Base-by-base conservation (phyloP, 2,888 invertebrate species). In the Meteorus colon region DNA sequence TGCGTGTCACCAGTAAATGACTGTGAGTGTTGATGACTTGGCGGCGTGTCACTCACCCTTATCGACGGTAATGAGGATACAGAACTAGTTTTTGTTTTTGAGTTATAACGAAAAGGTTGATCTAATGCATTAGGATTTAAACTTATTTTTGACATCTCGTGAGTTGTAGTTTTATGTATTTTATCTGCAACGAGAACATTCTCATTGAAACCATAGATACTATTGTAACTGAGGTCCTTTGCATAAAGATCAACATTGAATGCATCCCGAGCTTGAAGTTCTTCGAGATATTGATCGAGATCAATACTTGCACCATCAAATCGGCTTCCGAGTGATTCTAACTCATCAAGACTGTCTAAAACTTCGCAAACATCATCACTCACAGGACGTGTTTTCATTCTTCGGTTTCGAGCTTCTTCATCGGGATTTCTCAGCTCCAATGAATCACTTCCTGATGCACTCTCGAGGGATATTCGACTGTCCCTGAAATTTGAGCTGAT, bases 341-440 rank as follows among this genome's bases (percentile, higher is more conserved):
- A 90, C 86, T 95, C 94, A 85, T 94, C 94, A 60, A 93, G 90
- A 67, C 94, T 94, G 74, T 90, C 89, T 0, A 90, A 79, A 10
- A 90, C 88, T 5, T 88, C 86, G 74, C 88, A 88, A 19, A 89
- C 86, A 82, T 95, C 94, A 85, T 95, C 94, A 27, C 95, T 95
- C 4, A 96, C 91, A 0, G 95, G 95, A 80, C 95, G 90, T 69
- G 95, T 91, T 83, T 94, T 95, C 60, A 94, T 88, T 82, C 93
- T 92, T 34, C 92, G 91, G 83, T 93, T 93, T 59, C 92, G 82
- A 1, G 91, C 91, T 78, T 92, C 92, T 80, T 91, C 91, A 29
- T 89, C 86, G 1, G 90, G 86, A 84, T 91, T 89, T 75, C 93
- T 90, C 6, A 93, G 89, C 81, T 94, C 93, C 3, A 92, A 90